Evolutionary conservation across 2,797 vertebrate genomes (phyloP), one percentile per base, ranked within the genome.

Genomic region (Microctenopoma steveboyesi): DNA sequence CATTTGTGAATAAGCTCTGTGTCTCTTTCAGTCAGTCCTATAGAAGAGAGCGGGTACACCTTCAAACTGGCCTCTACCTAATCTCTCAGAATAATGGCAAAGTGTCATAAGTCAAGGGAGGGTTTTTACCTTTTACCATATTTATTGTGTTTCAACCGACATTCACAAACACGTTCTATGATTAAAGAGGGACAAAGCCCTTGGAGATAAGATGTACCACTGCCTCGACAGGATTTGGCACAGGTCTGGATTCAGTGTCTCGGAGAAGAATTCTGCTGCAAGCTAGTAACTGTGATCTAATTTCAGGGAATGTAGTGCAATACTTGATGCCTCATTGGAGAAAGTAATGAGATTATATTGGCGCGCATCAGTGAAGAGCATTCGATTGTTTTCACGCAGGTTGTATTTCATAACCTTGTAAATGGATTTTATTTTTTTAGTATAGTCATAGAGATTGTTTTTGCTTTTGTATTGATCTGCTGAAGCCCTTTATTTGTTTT

Each of bases 391-490:
- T 74, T 49, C 56, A 63, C 16, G 63, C 27, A 71, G 63, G 49
- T 68, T 79, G 43, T 42, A 35, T 65, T 75, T 60, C n/a, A 53
- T 37, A 54, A 50, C 51, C 40, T 53, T 54, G 51, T 57, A 74
- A 68, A 74, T 67, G 13, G 40, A 57, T 65, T 59, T 78, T 82
- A 6, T 30, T 42, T 42, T 42, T 62, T 74, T 25, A 60, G 40
- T 39, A 6, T 10, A 35, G 55, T 45, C 16, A 22, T 13, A 3
- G 9, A 62, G 14, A 69, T 39, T 55, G 0, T 59, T 53, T 69
- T 72, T 76, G 56, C 14, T 71, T 61, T 60, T n/a, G 6, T 74
- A 57, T 64, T 67, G 63, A 82, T 76, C 67, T 57, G 0, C 48
- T 73, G 8, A 65, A 64, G 58, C 15, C 3, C 1, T 27, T 64